A percentile compares a stretch with the other conserved stretches of the same genome.
Conservation (phyloP, 2,113 vertebrate species). For the Cynoglossus semilaevis region DNA sequence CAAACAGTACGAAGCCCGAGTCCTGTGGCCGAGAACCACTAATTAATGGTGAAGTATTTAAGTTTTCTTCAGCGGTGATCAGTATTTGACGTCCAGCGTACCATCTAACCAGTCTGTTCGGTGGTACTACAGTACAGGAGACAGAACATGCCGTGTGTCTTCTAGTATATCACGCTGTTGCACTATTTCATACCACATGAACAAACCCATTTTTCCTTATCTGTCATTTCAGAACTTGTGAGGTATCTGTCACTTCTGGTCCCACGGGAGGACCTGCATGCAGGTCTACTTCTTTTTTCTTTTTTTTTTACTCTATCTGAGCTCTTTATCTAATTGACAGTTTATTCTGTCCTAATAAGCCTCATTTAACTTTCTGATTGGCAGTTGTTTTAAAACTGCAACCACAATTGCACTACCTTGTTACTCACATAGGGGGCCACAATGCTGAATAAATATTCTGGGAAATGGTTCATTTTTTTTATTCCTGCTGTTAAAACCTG, state of each 20-base stretch:
- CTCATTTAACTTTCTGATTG: slow-evolving; percentile 30
- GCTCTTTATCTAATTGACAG: slow-evolving; percentile 73
- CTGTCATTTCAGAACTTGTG: slow-evolving; percentile 72
- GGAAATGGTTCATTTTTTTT: no score
- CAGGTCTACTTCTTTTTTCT: slow-evolving; percentile 39
- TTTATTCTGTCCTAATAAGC: slow-evolving; percentile 65
- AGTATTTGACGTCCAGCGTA: slow-evolving; percentile 41
- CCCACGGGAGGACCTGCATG: slow-evolving; percentile 65
- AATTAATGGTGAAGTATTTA: slow-evolving; percentile 39
- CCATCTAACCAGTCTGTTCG: slow-evolving; percentile 49
- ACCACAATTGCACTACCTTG: slow-evolving; percentile 3
- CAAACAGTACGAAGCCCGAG: slow-evolving; percentile 28
- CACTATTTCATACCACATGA: slow-evolving; percentile 72
- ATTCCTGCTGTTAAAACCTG: no score
- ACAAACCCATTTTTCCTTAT: slow-evolving; percentile 73
- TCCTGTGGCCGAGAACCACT: slow-evolving; percentile 26
- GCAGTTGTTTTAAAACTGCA: slow-evolving; percentile 10
- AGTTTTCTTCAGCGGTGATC: slow-evolving; percentile 30
- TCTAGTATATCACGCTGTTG: slow-evolving; percentile 49
- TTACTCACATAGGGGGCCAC: slow-evolving; percentile 4
- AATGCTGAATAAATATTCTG: slow-evolving; percentile 7
- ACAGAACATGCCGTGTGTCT: slow-evolving; percentile 18
- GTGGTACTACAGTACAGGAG: slow-evolving; percentile 31
- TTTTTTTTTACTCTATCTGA: slow-evolving; percentile 66
- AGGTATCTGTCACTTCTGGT: slow-evolving; percentile 70